Percentiles rank a stretch among this genome's conserved stretches.
These are phyloP conservation scores for Physocephala rufipes DNA, from an alignment of 2,888 invertebrate species.

Conservation along the genomic window DNA sequence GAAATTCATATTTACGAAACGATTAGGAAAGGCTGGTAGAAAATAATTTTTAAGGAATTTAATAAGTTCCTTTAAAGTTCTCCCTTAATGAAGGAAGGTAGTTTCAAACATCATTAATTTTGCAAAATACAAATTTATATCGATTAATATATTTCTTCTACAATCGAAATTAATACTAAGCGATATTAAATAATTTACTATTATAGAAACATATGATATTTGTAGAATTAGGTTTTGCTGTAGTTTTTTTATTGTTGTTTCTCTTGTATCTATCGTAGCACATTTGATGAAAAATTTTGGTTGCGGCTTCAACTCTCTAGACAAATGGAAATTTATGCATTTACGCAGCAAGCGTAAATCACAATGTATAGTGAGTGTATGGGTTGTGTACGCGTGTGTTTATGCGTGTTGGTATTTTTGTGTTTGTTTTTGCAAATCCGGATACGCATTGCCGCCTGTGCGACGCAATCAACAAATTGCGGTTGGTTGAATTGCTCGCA, in stretches of 20 bases:
- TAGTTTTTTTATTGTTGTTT: constrained; percentile 4
- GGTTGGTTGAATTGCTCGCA: constrained; percentile 15
- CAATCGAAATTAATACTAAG: too few relatives aligned
- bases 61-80: too few relatives aligned
- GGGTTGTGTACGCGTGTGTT: neutral
- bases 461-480: neutral
- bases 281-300: constrained; percentile 12
- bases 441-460: too few relatives aligned
- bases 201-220: too few relatives aligned
- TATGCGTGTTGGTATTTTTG: neutral
- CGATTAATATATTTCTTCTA: too few relatives aligned
- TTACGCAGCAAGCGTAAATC: constrained; percentile 9
- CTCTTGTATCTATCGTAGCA: neutral
- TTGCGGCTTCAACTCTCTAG: constrained; percentile 3
- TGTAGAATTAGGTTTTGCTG: constrained; percentile 17
- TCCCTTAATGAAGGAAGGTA: too few relatives aligned
- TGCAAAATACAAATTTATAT: too few relatives aligned
- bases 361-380: neutral
- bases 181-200: too few relatives aligned
- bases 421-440: neutral
- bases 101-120: too few relatives aligned
- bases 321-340: constrained; percentile 15
- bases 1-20: too few relatives aligned
- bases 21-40: too few relatives aligned
- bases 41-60: too few relatives aligned